phyloP scores from a whole-genome alignment of 2,888 invertebrate genomes.

The Hirtodrosophila duncani region DNA sequence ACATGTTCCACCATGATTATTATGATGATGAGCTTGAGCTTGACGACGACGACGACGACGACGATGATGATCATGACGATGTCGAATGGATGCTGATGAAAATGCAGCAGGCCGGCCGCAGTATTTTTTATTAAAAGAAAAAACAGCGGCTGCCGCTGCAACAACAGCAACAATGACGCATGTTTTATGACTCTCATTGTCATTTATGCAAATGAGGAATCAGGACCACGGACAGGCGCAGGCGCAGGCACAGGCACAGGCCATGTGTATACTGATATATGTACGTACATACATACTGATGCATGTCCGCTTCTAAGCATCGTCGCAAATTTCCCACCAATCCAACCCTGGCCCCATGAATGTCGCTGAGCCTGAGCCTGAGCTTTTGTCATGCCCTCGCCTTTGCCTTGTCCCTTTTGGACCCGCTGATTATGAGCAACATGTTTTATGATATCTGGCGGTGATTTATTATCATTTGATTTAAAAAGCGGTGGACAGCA shows the following conservation, averaged over 20 bases:
- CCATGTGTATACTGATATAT: constrained; percentile 5
- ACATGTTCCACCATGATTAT: constrained; percentile 63
- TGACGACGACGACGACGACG: not conserved
- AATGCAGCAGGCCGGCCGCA: constrained; percentile 36
- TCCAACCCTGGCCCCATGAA: constrained; percentile 7
- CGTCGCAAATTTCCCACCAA: constrained; percentile 63
- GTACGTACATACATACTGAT: constrained; percentile 1
- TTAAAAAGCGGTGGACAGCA: constrained; percentile 75
- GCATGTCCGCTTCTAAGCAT: constrained; percentile 52
- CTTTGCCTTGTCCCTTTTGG: constrained; percentile 7
- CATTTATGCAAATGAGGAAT: constrained; percentile 72
- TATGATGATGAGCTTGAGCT: constrained; percentile 38
- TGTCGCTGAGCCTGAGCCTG: constrained; percentile 27
- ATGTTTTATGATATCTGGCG: constrained; percentile 77
- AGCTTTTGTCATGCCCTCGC: constrained; percentile 55
- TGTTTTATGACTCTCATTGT: constrained; percentile 75
- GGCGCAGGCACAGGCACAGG: constrained; percentile 7
- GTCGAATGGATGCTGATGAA: constrained; percentile 16
- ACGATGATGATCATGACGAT: not conserved
- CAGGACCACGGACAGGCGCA: constrained; percentile 4
- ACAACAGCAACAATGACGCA: constrained; percentile 65
- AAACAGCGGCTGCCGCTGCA: constrained; percentile 32
- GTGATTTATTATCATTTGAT: constrained; percentile 78
- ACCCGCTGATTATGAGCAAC: constrained; percentile 67
- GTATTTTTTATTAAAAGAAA: constrained; percentile 27